Evolutionary conservation across 2,888 invertebrate species (phyloP), one percentile per base, ranked within the genome.

Genomic region (Lasioglossum pauxillum): DNA sequence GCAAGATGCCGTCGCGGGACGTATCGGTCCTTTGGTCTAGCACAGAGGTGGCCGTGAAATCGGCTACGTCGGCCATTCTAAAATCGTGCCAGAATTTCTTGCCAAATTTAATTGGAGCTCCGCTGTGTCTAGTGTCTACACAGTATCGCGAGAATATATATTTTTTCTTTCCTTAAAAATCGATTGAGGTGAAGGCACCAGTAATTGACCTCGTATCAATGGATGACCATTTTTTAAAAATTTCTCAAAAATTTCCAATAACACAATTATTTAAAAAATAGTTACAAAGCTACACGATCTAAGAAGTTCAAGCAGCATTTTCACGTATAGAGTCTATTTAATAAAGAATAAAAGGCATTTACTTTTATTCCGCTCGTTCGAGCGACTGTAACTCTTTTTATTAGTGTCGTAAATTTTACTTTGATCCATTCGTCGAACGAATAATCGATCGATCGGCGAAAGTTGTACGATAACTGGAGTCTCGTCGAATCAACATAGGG

Each of bases 51-150:
- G 83, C 85, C 88, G 88, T 91, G 87, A 90, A 91, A 91, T 83
- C 80, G 76, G 49, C 75, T 84, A 73, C 75, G 69, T 82, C 60
- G 74, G 57, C 74, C 74, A 79, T 84, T 83, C 78, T 64, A 81
- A 83, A 76, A 44, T 78, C 27, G 74, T 90, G 87, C 90, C 90
- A 91, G 83, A 71, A 83, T 80, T 76, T 78, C 81, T 60, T 79
- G 81, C 80, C 85, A 87, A 87, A 91, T 79, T 88, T 87, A 88
- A 89, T 87, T 85, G 79, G 85, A 82, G 80, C 88, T 67, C 41
- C 64, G 72, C 27, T 19, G 46, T 53, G 76, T 53, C 60, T 72
- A 57, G 10, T 3, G 57, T 57, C 57, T 3, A 44, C 41, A 10
- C 44, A 35, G 38, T 31, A 31, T 38, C 49, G n/a, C 27, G 27